Evolutionary conservation across 1,140 invertebrate genomes (phyloP).

Genomic region (Pinna nobilis): DNA sequence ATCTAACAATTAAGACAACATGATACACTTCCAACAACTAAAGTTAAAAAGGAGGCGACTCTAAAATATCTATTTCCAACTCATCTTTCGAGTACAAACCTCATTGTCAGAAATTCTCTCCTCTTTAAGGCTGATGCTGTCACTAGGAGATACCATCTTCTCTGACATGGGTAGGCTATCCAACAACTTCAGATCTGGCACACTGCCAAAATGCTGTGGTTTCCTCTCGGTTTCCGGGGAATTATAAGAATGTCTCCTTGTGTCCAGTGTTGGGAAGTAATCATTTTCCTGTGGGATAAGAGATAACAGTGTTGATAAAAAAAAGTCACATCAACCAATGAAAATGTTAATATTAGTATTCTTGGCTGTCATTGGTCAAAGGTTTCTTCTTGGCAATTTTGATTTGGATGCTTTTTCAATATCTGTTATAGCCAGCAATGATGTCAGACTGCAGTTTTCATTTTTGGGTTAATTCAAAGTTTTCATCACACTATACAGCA

Average conservation of each 20-base stretch:
- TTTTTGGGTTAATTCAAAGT: too few species aligned
- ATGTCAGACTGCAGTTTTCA: too few species aligned
- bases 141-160: slow-evolving; percentile 49
- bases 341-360: too few species aligned
- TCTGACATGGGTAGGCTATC: slow-evolving; percentile 48
- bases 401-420: too few species aligned
- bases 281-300: slow-evolving; percentile 59
- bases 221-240: slow-evolving; percentile 43
- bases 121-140: slow-evolving; percentile 65
- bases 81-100: too few species aligned
- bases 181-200: slow-evolving; percentile 64
- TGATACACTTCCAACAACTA: neutral
- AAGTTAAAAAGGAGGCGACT: neutral
- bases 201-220: slow-evolving; percentile 62
- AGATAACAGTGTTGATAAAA: neutral
- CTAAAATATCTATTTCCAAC: too few species aligned
- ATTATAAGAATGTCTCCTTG: slow-evolving; percentile 62
- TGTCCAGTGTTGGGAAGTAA: slow-evolving; percentile 63
- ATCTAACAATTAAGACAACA: neutral
- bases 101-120: slow-evolving; percentile 67
- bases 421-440: too few species aligned
- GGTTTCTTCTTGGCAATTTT: too few species aligned
- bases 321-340: too few species aligned
- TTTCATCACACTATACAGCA: too few species aligned
- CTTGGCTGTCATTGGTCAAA: too few species aligned